Evolutionary conservation across 2,113 vertebrate genomes (phyloP).

Genomic region (Agapornis roseicollis): DNA sequence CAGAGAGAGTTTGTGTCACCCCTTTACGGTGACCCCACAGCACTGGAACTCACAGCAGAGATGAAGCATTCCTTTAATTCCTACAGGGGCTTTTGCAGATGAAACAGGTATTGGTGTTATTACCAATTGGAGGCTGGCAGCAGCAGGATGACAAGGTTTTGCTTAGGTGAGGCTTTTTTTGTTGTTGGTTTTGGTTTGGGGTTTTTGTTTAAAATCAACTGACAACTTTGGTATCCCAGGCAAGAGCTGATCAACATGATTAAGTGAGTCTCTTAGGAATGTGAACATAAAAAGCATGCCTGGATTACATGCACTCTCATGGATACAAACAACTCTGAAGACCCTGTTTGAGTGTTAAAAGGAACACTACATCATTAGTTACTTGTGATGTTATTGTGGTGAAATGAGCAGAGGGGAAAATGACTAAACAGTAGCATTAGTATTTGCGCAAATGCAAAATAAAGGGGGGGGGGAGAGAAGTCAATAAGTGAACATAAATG

Average conservation of each 20-base stretch:
- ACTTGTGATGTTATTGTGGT: background rate
- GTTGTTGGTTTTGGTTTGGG: background rate
- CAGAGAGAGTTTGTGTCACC: background rate
- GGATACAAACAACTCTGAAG: background rate
- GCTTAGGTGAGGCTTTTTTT: background rate
- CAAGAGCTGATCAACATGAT: background rate
- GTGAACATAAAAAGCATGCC: slow-evolving; percentile 37
- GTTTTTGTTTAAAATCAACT: background rate
- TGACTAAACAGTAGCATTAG: slow-evolving; percentile 42
- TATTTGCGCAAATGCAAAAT: slow-evolving; percentile 10
- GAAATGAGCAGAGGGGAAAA: background rate
- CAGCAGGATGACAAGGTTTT: background rate
- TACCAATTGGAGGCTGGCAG: background rate
- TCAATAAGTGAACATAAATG: slow-evolving; percentile 14
- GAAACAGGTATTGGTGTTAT: background rate
- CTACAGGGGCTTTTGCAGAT: background rate
- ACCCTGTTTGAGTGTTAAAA: slow-evolving; percentile 43
- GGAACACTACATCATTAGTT: slow-evolving; percentile 38
- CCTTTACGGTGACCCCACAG: background rate
- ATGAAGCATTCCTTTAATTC: slow-evolving; percentile 26
- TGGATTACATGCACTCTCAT: slow-evolving; percentile 27
- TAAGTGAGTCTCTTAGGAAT: background rate
- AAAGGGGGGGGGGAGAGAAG: background rate
- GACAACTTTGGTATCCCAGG: background rate
- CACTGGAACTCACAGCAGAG: background rate